phyloP scores from a whole-genome alignment of 2,888 invertebrate genomes.

The Sphecodes monilicornis region DNA sequence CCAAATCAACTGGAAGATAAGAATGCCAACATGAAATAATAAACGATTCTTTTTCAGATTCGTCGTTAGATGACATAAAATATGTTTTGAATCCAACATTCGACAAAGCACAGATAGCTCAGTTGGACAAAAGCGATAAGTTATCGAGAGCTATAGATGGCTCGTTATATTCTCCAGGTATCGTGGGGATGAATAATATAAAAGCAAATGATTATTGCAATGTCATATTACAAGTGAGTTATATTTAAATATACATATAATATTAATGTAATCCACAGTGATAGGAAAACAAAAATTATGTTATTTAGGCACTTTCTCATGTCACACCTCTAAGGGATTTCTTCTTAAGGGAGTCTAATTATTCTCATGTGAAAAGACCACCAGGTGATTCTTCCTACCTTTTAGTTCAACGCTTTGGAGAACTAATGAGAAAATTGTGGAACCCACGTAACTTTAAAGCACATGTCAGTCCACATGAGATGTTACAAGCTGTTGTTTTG shows the following conservation, averaged over 20 bases:
- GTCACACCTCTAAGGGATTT: slow-evolving; percentile 97
- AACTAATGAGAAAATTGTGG: slow-evolving; percentile 98
- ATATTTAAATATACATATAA: not conserved
- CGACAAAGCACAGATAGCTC: slow-evolving; percentile 91
- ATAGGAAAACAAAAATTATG: slow-evolving; percentile 32
- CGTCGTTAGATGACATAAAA: slow-evolving; percentile 98
- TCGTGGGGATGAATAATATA: slow-evolving; percentile 99
- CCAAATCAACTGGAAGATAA: not conserved
- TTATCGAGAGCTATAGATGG: slow-evolving; percentile 98
- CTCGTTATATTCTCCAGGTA: slow-evolving; percentile 97
- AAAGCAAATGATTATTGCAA: slow-evolving; percentile 99
- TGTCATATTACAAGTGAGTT: slow-evolving; percentile 95
- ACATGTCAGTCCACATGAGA: slow-evolving; percentile 99
- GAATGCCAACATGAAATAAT: slow-evolving; percentile 14
- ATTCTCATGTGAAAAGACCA: slow-evolving; percentile 94
- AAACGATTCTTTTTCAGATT: slow-evolving; percentile 87
- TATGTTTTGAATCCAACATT: slow-evolving; percentile 99
- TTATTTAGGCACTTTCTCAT: slow-evolving; percentile 94
- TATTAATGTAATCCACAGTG: slow-evolving; percentile 2
- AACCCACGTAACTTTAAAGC: slow-evolving; percentile 99
- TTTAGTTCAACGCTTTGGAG: slow-evolving; percentile 96
- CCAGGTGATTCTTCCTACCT: slow-evolving; percentile 98
- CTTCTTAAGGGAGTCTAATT: slow-evolving; percentile 97
- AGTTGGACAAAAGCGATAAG: slow-evolving; percentile 92
- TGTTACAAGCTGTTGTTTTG: slow-evolving; percentile 98